Percentiles rank a stretch among this genome's conserved stretches.
Evolutionary conservation across 2,888 invertebrate genomes (phyloP).

Genomic region (Drosophila colorata): DNA sequence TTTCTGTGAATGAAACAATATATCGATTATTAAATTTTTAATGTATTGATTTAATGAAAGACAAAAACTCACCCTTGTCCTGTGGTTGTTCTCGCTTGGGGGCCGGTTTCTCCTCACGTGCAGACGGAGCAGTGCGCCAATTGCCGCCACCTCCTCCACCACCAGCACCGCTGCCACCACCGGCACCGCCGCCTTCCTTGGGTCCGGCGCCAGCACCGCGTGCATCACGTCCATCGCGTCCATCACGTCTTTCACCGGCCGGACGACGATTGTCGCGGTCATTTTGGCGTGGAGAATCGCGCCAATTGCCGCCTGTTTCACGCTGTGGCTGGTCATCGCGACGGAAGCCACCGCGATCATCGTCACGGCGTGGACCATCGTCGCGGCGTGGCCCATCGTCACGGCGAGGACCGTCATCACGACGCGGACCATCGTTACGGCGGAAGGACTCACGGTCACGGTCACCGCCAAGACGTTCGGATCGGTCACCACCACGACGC

Average conservation of each 20-base stretch:
- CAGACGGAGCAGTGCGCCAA: slow-evolving; percentile 80
- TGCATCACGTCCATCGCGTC: slow-evolving; percentile 79
- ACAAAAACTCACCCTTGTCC: slow-evolving; percentile 73
- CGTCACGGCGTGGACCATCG: slow-evolving; percentile 42
- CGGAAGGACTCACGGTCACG: slow-evolving; percentile 67
- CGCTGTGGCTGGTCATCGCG: slow-evolving; percentile 75
- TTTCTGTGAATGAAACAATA: slow-evolving; percentile 83
- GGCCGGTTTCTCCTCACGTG: slow-evolving; percentile 82
- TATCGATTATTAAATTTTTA: background rate
- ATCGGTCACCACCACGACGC: slow-evolving; percentile 52
- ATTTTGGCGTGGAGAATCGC: slow-evolving; percentile 77
- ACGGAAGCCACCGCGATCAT: slow-evolving; percentile 69
- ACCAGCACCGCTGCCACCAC: slow-evolving; percentile 42
- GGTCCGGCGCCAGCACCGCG: slow-evolving; percentile 74
- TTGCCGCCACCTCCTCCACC: slow-evolving; percentile 69
- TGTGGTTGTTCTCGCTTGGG: slow-evolving; percentile 73
- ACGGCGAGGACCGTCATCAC: slow-evolving; percentile 44
- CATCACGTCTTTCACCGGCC: slow-evolving; percentile 74
- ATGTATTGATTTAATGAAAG: background rate
- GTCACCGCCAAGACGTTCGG: slow-evolving; percentile 65
- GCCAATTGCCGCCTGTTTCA: slow-evolving; percentile 80
- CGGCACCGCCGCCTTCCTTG: slow-evolving; percentile 54
- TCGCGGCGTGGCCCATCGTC: slow-evolving; percentile 43
- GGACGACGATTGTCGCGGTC: slow-evolving; percentile 79
- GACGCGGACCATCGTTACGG: slow-evolving; percentile 67